Evolutionary conservation across 2,113 vertebrate genomes (phyloP).

Genomic region (Corythoichthys intestinalis): DNA sequence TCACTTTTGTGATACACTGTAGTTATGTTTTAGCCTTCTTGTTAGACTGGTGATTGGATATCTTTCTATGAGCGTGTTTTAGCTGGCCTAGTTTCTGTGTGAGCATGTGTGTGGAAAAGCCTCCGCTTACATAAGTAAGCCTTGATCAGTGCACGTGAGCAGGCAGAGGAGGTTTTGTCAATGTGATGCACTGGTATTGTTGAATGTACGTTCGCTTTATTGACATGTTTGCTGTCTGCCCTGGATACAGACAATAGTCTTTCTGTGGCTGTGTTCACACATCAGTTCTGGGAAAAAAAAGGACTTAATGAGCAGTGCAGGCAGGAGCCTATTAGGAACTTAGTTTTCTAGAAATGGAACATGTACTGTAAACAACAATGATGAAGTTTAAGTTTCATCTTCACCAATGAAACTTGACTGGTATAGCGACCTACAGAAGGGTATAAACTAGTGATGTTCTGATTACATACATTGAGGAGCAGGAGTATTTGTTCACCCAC

Average conservation of each 20-base stretch:
- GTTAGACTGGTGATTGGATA: constrained; percentile 44
- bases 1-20: no score
- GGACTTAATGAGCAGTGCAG: background rate
- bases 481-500: no score
- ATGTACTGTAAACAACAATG: background rate
- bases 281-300: constrained; percentile 1
- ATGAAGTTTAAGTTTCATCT: background rate
- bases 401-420: background rate
- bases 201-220: constrained; percentile 41
- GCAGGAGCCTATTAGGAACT: background rate
- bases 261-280: constrained; percentile 24
- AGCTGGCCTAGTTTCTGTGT: constrained; percentile 31
- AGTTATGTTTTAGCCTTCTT: constrained; percentile 9
- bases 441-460: no score
- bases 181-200: constrained; percentile 9
- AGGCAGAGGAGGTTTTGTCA: constrained; percentile 20
- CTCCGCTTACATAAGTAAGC: constrained; percentile 57
- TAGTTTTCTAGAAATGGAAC: background rate
- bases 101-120: constrained; percentile 17
- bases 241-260: constrained; percentile 38
- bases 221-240: constrained; percentile 37
- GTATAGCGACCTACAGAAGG: no score
- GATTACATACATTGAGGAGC: no score
- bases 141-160: constrained; percentile 6
- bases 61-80: constrained; percentile 36